A percentile compares a stretch with the other conserved stretches of the same genome.
Conservation (phyloP, 2,888 invertebrate species). For the Rhingia rostrata region DNA sequence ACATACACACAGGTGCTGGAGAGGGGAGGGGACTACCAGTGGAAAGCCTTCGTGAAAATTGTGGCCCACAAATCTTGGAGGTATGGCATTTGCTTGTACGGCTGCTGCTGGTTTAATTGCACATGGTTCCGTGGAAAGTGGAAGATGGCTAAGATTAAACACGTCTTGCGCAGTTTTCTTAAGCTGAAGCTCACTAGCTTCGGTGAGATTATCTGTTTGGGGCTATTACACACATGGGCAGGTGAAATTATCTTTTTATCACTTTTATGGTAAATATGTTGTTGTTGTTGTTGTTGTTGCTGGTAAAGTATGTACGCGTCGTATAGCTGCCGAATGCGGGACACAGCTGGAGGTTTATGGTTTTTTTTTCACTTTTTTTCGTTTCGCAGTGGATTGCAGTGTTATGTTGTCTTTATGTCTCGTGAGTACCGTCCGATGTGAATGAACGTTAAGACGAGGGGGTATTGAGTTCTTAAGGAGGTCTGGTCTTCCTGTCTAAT, state of each 20-base stretch:
- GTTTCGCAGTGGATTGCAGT: constrained; percentile 29
- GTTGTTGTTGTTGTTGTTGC: constrained; percentile 17
- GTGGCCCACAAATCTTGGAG: constrained; percentile 55
- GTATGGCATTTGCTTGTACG: no score
- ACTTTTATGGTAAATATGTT: constrained; percentile 58
- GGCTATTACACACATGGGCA: constrained; percentile 50
- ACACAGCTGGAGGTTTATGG: constrained; percentile 64
- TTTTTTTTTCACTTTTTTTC: constrained; percentile 16
- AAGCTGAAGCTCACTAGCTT: constrained; percentile 26
- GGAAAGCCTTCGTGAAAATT: constrained; percentile 13
- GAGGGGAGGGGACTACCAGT: not conserved
- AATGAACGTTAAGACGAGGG: constrained; percentile 48
- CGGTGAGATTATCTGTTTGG: constrained; percentile 25
- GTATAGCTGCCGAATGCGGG: constrained; percentile 35
- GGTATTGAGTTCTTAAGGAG: constrained; percentile 56
- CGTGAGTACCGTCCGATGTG: constrained; percentile 21
- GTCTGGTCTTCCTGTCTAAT: constrained; percentile 65
- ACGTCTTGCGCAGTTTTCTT: constrained; percentile 16
- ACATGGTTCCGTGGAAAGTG: constrained; percentile 61
- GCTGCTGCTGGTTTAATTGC: constrained; percentile 45
- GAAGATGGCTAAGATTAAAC: constrained; percentile 52
- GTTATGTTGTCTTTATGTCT: constrained; percentile 21
- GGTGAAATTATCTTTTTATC: constrained; percentile 72
- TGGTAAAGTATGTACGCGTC: constrained; percentile 59
- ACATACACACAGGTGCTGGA: not conserved